Base-by-base conservation (phyloP, 2,888 invertebrate genomes). In the Eupithecia dodoneata region DNA sequence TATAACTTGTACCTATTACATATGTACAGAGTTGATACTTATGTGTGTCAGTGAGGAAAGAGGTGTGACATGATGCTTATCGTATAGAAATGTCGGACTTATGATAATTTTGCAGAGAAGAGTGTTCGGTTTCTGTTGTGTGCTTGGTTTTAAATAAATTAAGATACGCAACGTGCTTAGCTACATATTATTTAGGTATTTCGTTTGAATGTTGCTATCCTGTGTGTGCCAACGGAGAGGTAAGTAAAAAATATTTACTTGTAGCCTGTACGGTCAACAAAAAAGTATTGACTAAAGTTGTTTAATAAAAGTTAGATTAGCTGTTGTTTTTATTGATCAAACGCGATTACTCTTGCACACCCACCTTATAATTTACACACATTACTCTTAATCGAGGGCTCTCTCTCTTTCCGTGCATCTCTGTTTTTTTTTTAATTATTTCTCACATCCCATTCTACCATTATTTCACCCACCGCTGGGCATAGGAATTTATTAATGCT, bases 1-100 rank as follows among this genome's bases (percentile, higher is more conserved):
- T 86, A 92, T 94, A 92, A 94, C 91, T 89, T 78, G 80, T 80
- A 78, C 78, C 79, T 78, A 79, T 76, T 71, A 75, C 80, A 45
- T 77, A 80, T 73, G 78, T 13, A n/a, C 45, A 75, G 74, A 76
- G 79, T 45, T 74, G 76, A 73, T 74, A 47, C 70, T 49, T 55
- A 76, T 47, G 78, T 85, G 78, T 84, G 83, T 82, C 74, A 63
- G 47, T 69, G 75, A 65, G 18, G 55, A 71, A 76, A 72, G 69
- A 15, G 75, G 81, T 83, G 79, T 84, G 84, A 78, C 63, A 63
- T 72, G 66, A 79, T 74, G 66, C 42, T 44, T 72, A 44, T 75
- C 65, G 70, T 76, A 76, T 79, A 74, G 74, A 72, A 76, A 79
- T 79, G 55, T 74, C 66, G 76, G 72, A 55, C 63, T 66, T 74